A percentile compares a stretch with the other conserved stretches of the same genome.
Evolutionary conservation across 1,140 invertebrate genomes (phyloP).

Genomic region (Trachelipus rathkii): DNA sequence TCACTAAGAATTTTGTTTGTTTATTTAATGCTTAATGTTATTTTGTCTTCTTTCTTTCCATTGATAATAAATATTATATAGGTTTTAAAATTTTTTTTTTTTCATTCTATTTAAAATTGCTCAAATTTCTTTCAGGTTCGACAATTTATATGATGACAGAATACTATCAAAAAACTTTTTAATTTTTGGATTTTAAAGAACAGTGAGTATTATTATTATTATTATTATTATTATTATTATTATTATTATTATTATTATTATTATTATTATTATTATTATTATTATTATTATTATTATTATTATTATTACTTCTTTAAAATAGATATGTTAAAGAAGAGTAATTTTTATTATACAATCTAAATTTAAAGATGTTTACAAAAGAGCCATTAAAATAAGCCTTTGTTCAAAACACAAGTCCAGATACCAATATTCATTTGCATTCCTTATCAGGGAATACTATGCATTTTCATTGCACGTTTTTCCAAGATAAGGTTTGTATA

Average conservation of each 20-base stretch:
- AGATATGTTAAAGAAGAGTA: no score
- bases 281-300: no score
- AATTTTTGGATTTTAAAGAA: conserved; percentile 64
- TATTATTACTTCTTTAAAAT: no score
- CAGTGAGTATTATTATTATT: conserved; percentile 54
- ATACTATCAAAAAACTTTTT: conserved; percentile 50
- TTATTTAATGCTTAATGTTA: background rate
- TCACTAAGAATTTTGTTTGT: background rate
- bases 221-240: no score
- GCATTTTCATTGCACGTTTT: conserved; percentile 88
- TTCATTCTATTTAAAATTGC: background rate
- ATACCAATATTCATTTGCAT: conserved; percentile 72
- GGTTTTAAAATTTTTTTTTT: background rate
- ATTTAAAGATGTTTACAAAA: no score
- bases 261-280: no score
- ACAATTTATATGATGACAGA: background rate
- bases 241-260: no score
- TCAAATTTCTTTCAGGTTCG: background rate
- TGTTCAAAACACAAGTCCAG: conserved; percentile 70
- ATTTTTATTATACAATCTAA: no score
- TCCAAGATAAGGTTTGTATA: conserved; percentile 72
- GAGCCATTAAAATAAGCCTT: conserved; percentile 72
- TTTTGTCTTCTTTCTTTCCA: background rate
- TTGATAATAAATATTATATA: background rate
- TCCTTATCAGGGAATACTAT: conserved; percentile 81